phyloP scores from a whole-genome alignment of 2,888 invertebrate species.

The Tricholauxania praeusta region DNA sequence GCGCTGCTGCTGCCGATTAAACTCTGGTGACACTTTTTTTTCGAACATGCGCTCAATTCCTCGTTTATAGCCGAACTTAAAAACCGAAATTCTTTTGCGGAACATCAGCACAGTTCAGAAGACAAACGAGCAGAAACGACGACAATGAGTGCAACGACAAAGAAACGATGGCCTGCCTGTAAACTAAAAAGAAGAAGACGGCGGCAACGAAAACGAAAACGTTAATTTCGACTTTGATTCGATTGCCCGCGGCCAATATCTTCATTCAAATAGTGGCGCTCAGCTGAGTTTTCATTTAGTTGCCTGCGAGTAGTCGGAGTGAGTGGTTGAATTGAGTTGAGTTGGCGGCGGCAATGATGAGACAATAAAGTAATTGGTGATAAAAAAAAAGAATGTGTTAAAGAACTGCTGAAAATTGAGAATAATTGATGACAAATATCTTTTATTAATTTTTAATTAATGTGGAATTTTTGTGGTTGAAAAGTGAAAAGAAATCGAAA shows the following conservation, averaged over 20 bases:
- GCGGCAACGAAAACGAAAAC: constrained; percentile 28
- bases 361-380: too few species aligned
- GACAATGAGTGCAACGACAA: not conserved
- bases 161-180: not conserved
- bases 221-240: not conserved
- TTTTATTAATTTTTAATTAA: too few species aligned
- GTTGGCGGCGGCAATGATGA: not conserved
- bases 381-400: too few species aligned
- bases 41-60: constrained; percentile 25
- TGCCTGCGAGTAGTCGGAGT: constrained; percentile 65
- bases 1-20: not conserved
- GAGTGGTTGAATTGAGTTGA: constrained; percentile 54
- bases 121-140: not conserved
- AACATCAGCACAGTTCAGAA: too few species aligned
- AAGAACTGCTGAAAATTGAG: not conserved
- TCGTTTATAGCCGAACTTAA: too few species aligned
- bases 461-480: not conserved
- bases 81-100: too few species aligned
- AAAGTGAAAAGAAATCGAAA: not conserved
- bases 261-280: constrained; percentile 67
- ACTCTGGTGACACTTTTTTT: not conserved
- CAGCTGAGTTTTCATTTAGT: constrained; percentile 66
- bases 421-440: not conserved
- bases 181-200: constrained; percentile 6
- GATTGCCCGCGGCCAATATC: constrained; percentile 51